phyloP scores from a whole-genome alignment of 1,140 invertebrate genomes.

The Drosophila quadrilineata region DNA sequence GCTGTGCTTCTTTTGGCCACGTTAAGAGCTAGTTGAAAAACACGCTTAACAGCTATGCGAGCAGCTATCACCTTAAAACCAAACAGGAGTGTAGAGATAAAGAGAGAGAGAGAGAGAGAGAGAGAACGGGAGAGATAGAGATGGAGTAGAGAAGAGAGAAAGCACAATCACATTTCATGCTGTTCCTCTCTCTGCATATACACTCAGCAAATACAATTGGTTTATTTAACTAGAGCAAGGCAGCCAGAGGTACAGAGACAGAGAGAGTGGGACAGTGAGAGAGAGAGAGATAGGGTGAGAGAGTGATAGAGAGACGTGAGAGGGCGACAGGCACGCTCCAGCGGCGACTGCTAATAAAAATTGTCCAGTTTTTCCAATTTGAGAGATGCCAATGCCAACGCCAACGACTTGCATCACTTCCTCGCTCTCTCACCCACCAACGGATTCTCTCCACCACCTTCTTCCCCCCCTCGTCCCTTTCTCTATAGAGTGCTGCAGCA shows the following conservation, averaged over 20 bases:
- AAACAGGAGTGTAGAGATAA: background rate
- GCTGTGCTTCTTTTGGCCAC: background rate
- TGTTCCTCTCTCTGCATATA: constrained; percentile 30
- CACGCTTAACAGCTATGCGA: constrained; percentile 11
- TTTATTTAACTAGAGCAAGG: background rate
- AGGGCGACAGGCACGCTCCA: constrained; percentile 28
- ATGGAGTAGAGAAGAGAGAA: no score
- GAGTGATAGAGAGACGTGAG: background rate
- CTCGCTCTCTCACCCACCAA: background rate
- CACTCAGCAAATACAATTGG: constrained; percentile 42
- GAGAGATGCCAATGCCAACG: constrained; percentile 33
- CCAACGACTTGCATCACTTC: background rate
- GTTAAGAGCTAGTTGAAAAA: constrained; percentile 13
- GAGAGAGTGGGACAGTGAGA: background rate
- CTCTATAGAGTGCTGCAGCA: background rate
- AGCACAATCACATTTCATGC: constrained; percentile 50
- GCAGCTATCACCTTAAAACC: constrained; percentile 17
- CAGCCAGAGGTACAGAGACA: background rate
- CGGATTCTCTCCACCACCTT: background rate
- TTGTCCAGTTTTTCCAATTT: constrained; percentile 67
- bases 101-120: background rate
- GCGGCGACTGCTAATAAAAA: constrained; percentile 62
- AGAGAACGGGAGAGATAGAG: constrained; percentile 3
- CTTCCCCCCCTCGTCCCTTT: background rate
- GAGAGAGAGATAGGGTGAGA: background rate